Evolutionary conservation across 2,888 invertebrate species (phyloP), one percentile per base, ranked within the genome.

Genomic region (Clostera curtula): DNA sequence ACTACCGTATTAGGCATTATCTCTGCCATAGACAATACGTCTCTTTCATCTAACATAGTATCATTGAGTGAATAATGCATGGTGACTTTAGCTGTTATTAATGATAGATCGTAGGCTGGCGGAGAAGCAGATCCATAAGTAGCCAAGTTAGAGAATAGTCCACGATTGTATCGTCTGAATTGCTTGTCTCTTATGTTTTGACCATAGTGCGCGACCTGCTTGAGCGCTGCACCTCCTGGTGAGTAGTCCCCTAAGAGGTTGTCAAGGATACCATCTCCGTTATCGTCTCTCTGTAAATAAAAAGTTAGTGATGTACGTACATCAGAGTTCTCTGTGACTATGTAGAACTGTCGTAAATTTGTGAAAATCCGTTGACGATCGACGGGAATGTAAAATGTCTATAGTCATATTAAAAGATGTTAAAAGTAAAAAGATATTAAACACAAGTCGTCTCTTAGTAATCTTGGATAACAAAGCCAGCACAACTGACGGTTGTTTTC

Each of bases 181-280:
- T 32, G 18, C 35, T 48, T 55, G 31, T 65, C 67, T 23, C 65
- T 52, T 7, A 79, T 57, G 31, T 72, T 75, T 42, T 79, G 79
- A 0, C 75, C 75, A 29, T 53, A 79, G 36, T 75, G 76, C 1
- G 66, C 75, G 1, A 68, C 16, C 50, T 76, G 75, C 29, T 75
- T 77, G 1, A 73, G 11, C 0, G 75, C 42, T 6, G 62, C 70
- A 1, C 77, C 75, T 0, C 49, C 40, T 6, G 32, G 24, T 1
- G 25, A 25, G 7, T 32, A 34, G n/a, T 27, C 13, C 3, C 34
- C 31, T 7, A 39, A 35, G 4, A 25, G 9, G 7, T 9, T 21
- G 19, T 6, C 12, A 14, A 5, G 11, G 13, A 31, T 11, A 25
- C 22, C 16, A n/a, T n/a, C n/a, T n/a, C n/a, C n/a, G 3, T 10